Evolutionary conservation across 2,797 vertebrate species (phyloP).

Genomic region (Chelidonichthys spinosus): DNA sequence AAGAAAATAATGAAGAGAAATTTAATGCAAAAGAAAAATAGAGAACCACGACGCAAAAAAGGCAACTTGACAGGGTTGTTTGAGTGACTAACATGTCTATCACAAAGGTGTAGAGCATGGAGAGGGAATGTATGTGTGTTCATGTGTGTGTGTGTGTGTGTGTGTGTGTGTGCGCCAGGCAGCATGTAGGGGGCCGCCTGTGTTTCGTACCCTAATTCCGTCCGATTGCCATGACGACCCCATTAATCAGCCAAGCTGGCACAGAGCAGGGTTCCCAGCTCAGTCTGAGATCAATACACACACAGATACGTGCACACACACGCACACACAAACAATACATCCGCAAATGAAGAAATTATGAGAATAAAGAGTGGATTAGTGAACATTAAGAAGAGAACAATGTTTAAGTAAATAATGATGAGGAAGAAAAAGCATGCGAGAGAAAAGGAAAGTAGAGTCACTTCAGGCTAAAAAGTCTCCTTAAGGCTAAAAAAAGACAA

Average conservation of each 20-base stretch:
- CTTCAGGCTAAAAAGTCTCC: not conserved
- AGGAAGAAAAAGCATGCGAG: not conserved
- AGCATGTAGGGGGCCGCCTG: constrained; percentile 86
- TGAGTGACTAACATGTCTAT: constrained; percentile 65
- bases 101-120: constrained; percentile 54
- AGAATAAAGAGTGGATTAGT: constrained; percentile 8
- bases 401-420: not conserved
- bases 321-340: constrained; percentile 42
- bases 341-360: constrained; percentile 26
- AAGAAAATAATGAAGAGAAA: constrained; percentile 12
- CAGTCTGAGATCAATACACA: constrained; percentile 98
- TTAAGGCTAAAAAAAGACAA: not conserved
- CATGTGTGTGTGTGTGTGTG: constrained; percentile 35
- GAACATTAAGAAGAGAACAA: constrained; percentile 4
- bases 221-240: constrained; percentile 97
- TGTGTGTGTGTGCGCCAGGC: constrained; percentile 55
- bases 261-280: constrained; percentile 94
- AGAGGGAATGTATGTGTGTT: constrained; percentile 37
- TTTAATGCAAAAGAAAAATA: constrained; percentile 14
- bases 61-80: constrained; percentile 66
- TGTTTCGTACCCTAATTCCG: constrained; percentile 97
- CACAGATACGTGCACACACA: constrained; percentile 72
- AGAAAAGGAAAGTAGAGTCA: not conserved
- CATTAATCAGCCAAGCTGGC: constrained; percentile 99
- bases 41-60: constrained; percentile 21